A percentile compares a stretch with the other conserved stretches of the same genome.
Evolutionary conservation across 2,888 invertebrate genomes (phyloP).

Genomic region (Lottia gigantea): DNA sequence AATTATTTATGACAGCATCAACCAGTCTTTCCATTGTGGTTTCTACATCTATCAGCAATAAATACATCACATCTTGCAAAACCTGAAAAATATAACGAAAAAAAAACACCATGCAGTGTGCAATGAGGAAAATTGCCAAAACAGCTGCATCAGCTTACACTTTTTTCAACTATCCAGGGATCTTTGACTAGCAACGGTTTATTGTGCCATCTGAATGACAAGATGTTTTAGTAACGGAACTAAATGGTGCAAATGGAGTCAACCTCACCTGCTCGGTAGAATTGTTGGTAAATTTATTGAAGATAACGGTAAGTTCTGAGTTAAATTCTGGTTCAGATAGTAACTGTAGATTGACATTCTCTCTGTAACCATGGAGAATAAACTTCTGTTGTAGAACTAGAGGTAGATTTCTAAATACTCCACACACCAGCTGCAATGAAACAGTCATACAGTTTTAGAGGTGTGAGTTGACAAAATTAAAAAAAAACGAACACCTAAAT

Average conservation of each 20-base stretch:
- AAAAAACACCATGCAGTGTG: no score
- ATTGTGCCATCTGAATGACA: no score
- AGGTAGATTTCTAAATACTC: background rate
- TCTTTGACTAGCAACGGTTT: no score
- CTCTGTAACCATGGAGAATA: background rate
- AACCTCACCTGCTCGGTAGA: background rate
- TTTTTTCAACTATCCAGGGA: no score
- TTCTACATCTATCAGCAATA: background rate
- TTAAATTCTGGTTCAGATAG: background rate
- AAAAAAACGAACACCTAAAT: no score
- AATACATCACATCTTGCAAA: background rate
- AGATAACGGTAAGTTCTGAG: background rate
- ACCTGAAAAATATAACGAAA: background rate
- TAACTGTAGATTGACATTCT: background rate
- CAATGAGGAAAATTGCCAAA: no score
- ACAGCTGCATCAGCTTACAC: no score
- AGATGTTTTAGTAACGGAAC: no score
- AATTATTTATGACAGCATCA: background rate
- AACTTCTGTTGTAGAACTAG: background rate
- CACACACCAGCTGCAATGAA: background rate
- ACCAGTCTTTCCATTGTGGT: background rate
- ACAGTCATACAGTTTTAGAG: background rate
- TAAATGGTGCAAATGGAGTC: no score
- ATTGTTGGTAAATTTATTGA: background rate
- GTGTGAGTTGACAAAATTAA: background rate